Evolutionary conservation across 2,888 invertebrate genomes (phyloP), one percentile per base, ranked within the genome.

Genomic region (Lochmaea crataegi): DNA sequence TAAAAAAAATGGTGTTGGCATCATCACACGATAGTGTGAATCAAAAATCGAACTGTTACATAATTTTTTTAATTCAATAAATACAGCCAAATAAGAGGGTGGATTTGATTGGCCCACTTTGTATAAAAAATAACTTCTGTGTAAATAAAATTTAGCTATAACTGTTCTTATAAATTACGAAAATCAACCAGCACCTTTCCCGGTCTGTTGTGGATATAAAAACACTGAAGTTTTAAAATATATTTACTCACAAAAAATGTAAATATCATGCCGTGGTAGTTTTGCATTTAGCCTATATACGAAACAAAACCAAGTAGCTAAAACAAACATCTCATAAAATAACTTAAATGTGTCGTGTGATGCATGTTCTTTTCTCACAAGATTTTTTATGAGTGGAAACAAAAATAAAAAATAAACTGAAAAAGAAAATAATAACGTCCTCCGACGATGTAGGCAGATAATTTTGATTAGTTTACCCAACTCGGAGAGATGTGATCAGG

Each of bases 381-480:
- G 75, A 66, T 77, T 78, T 75, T 78, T 74, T 75, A 78, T 77
- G 76, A 75, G 74, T 73, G 79, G 77, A 77, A 80, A 78, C 78
- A 69, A 77, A 80, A 80, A 80, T 78, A 77, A 75, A 78, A 65
- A 69, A 22, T 65, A 65, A 58, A 42, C 18, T 68, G 75, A 80
- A 80, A 80, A 78, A 76, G 70, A 79, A 68, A 71, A 71, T 67
- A 71, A 68, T 71, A 79, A 78, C 70, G 78, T 82, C 80, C 80
- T 80, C 78, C 83, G 81, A 81, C 78, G 83, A 83, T 83, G 80
- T 81, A 81, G 81, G 79, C 71, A 82, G 83, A 83, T 83, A 83
- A 80, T 82, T 83, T 83, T 82, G 83, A 83, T 82, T 83, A 82
- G 81, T 81, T 80, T 78, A 80, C 77, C 79, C 81, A 79, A 81